Percentiles rank a stretch among this genome's conserved stretches.
phyloP scores from a whole-genome alignment of 2,888 invertebrate species.

The Mimas tiliae region DNA sequence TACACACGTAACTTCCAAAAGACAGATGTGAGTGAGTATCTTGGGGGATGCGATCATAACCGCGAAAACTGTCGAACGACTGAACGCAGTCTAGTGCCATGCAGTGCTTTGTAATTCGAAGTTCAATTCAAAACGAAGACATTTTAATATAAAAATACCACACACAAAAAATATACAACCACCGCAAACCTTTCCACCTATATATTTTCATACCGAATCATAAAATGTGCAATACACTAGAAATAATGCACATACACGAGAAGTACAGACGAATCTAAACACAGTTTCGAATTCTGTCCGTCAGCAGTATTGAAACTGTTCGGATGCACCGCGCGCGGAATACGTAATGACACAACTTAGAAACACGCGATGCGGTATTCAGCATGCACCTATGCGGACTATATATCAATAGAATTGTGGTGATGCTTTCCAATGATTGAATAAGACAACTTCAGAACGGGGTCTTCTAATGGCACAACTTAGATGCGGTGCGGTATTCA shows the following conservation, averaged over 20 bases:
- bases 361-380: conserved; percentile 23
- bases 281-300: conserved; percentile 39
- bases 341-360: conserved; percentile 35
- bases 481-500: too few species aligned
- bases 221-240: conserved; percentile 13
- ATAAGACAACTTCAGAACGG: background rate
- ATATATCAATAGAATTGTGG: background rate
- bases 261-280: conserved; percentile 26
- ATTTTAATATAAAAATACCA: background rate
- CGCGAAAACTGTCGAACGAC: too few species aligned
- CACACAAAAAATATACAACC: background rate
- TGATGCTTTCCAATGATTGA: background rate
- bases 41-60: too few species aligned
- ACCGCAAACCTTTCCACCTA: background rate
- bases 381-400: conserved; percentile 23
- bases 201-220: background rate
- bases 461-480: too few species aligned
- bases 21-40: too few species aligned
- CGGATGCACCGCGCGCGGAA: conserved; percentile 29
- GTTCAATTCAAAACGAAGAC: background rate
- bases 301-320: conserved; percentile 43
- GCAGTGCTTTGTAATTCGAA: too few species aligned
- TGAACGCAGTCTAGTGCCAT: too few species aligned
- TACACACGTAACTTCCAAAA: too few species aligned
- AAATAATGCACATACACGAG: conserved; percentile 17